Evolutionary conservation across 2,888 invertebrate genomes (phyloP).

Genomic region (Eupithecia pulchellata): DNA sequence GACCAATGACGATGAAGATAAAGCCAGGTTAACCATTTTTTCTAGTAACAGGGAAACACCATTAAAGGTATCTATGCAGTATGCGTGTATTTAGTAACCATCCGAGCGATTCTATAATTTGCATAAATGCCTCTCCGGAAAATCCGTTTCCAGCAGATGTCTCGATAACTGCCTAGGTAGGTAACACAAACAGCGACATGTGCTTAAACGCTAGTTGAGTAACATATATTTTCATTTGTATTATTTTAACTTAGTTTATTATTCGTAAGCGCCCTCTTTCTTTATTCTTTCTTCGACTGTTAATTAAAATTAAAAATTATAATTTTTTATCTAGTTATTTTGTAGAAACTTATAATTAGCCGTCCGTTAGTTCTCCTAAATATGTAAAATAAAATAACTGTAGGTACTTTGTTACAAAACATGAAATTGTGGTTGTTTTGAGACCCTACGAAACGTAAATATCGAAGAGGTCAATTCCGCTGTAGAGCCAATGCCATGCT

Average conservation of each 20-base stretch:
- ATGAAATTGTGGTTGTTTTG: slow-evolving; percentile 4
- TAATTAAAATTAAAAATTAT: no score
- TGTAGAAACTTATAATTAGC: no score
- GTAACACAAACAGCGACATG: not conserved
- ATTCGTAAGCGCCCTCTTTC: no score
- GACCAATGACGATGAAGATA: no score
- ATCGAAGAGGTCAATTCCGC: not conserved
- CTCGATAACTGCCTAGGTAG: slow-evolving; percentile 26
- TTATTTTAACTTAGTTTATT: no score
- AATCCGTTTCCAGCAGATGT: slow-evolving; percentile 55
- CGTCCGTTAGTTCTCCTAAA: no score
- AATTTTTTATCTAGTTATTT: no score
- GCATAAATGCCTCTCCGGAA: slow-evolving; percentile 53
- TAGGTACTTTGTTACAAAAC: not conserved
- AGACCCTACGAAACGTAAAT: not conserved
- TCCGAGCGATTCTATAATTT: slow-evolving; percentile 43
- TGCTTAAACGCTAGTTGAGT: no score
- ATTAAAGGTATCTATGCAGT: slow-evolving; percentile 21
- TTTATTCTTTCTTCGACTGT: no score
- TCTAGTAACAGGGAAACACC: not conserved
- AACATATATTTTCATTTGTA: no score
- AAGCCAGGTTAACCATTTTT: not conserved
- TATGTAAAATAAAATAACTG: no score
- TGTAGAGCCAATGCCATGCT: not conserved
- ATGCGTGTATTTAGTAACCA: slow-evolving; percentile 59